Conservation (phyloP, 2,797 vertebrate genomes). For the Scomberomorus guttatus region DNA sequence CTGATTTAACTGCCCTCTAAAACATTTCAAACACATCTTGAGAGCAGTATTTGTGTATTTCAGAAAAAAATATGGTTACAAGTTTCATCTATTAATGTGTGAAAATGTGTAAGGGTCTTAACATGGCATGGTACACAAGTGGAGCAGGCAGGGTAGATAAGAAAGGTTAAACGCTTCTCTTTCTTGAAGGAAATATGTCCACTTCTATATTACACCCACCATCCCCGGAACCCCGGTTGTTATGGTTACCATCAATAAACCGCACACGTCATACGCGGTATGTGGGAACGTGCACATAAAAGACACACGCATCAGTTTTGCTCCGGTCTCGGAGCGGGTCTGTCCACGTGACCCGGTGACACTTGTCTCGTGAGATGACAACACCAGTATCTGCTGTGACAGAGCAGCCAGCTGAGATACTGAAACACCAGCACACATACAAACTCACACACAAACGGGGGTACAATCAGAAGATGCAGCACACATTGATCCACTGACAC, state of each 20-base stretch:
- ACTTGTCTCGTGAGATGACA: constrained; percentile 30
- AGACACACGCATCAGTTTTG: constrained; percentile 15
- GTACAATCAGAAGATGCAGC: background rate
- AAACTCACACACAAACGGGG: background rate
- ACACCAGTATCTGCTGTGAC: constrained; percentile 40
- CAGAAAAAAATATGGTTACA: background rate
- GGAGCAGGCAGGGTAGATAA: constrained; percentile 27
- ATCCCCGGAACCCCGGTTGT: constrained; percentile 49
- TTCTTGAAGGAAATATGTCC: constrained; percentile 57
- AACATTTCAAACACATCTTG: background rate
- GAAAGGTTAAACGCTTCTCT: constrained; percentile 62
- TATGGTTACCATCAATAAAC: constrained; percentile 63
- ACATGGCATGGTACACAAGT: background rate
- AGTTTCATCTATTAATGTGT: background rate
- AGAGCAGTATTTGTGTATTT: background rate
- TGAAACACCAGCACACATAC: constrained; percentile 23
- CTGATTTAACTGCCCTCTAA: too few species aligned
- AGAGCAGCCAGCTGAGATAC: constrained; percentile 24
- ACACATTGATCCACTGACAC: background rate
- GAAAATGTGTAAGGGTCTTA: background rate
- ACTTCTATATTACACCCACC: constrained; percentile 41
- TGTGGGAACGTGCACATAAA: constrained; percentile 18
- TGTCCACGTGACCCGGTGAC: constrained; percentile 39
- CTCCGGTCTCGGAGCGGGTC: constrained; percentile 31
- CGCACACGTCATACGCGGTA: constrained; percentile 11